phyloP scores from a whole-genome alignment of 2,113 vertebrate species.

The Mohoua ochrocephala region DNA sequence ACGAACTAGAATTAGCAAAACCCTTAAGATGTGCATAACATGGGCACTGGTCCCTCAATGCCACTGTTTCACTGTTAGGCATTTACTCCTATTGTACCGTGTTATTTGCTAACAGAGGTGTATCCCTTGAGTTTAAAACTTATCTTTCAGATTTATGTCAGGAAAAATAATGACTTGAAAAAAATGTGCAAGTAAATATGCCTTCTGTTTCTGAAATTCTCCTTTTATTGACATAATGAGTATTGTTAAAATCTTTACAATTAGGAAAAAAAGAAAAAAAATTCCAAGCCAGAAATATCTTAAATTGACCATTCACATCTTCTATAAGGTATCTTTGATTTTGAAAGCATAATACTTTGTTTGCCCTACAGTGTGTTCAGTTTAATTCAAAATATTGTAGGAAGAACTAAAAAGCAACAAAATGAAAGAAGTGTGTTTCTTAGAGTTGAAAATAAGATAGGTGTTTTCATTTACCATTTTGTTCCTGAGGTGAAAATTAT shows the following conservation, averaged over 20 bases:
- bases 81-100: rapidly evolving
- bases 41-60: background rate
- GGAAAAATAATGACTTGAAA: background rate
- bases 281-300: background rate
- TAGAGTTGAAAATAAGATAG: background rate
- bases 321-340: background rate
- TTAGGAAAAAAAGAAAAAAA: background rate
- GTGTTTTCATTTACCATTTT: background rate
- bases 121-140: background rate
- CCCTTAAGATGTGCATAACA: background rate
- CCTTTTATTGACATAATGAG: background rate
- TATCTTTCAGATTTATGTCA: background rate
- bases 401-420: background rate
- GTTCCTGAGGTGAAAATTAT: background rate
- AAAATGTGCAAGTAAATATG: background rate
- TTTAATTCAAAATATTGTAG: background rate
- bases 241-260: background rate
- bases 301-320: background rate
- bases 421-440: background rate
- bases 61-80: background rate
- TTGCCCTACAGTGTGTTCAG: background rate
- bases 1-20: background rate
- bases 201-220: background rate
- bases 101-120: background rate
- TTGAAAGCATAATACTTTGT: background rate